Base-by-base conservation (phyloP, 2,113 vertebrate species). In the Jaculus jaculus region DNA sequence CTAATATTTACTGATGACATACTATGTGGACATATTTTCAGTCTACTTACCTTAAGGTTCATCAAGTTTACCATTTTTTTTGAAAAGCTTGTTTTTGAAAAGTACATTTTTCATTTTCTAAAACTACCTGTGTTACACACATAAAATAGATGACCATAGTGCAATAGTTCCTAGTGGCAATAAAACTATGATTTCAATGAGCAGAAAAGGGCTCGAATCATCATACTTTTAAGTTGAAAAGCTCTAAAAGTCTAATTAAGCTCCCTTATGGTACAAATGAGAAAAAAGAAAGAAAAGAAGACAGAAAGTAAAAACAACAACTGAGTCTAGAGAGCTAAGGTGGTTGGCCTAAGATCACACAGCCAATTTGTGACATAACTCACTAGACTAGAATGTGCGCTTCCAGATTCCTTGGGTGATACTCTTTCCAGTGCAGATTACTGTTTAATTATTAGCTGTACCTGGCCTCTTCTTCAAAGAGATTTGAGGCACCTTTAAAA, bases 401-500 rank as follows among this genome's bases (percentile, higher is more conserved):
- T 39, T 91, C 37, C 24, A 71, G 81, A 78, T 58, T 51, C 32
- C 7, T 37, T 65, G 24, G 4, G 21, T 4, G 58, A 60, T 16
- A 39, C 26, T 80, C n/a, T 81, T 86, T 78, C 30, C 0, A 32
- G 11, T 60, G 58, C 80, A 84, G 61, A 7, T 51, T 54, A 80
- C 5, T 92, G 24, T 20, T 73, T 85, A 61, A 79, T 80, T 89
- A 89, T 85, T 93, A 74, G 65, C 34, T 71, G 10, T 51, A 4
- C 26, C 2, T 61, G 5, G 16, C 23, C 23, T 81, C 2, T 10
- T 63, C 60, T 20, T 28, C 75, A 66, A 84, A 75, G 24, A 92
- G 10, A 80, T 78, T 26, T 68, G 72, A 81, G 69, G n/a, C 39
- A 60, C 85, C 65, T 95, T 84, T 28, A 87, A 93, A 84, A 66